These are phyloP conservation scores for Empidonax traillii DNA, from an alignment of 2,113 vertebrate genomes.

Conservation along the genomic window DNA sequence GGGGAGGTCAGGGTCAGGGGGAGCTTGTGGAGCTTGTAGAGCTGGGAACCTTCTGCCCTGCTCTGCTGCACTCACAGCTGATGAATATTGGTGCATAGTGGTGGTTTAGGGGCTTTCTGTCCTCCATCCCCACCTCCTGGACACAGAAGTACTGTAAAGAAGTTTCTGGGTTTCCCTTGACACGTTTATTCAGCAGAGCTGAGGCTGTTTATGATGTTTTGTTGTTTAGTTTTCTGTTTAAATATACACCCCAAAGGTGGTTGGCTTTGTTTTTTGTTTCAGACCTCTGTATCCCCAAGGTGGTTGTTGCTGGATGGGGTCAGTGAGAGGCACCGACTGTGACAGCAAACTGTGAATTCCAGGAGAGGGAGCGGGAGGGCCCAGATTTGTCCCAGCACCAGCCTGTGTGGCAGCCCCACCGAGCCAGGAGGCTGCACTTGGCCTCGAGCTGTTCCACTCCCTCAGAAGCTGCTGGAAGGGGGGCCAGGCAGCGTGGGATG, in stretches of 20 bases:
- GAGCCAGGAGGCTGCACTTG: neutral
- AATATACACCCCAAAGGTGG: fast-evolving
- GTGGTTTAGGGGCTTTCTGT: neutral
- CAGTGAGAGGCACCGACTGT: neutral
- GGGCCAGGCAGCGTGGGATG: neutral
- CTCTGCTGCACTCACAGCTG: fast-evolving
- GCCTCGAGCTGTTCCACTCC: neutral
- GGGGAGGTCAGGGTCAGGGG: neutral
- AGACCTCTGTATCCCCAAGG: neutral
- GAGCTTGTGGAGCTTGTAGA: neutral
- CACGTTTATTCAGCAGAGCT: neutral
- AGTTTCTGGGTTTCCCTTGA: neutral
- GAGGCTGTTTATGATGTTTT: neutral
- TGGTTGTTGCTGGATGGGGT: neutral
- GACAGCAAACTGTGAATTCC: neutral
- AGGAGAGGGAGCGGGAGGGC: neutral
- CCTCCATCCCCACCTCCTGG: neutral
- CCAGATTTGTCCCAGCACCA: no score
- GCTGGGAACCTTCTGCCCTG: neutral
- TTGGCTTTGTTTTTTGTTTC: neutral
- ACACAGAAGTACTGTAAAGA: neutral
- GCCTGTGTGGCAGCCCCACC: fast-evolving
- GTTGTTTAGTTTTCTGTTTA: neutral
- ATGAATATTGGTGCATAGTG: neutral
- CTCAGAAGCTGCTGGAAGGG: neutral